Evolutionary conservation across 2,797 vertebrate species (phyloP).

Genomic region (Argya squamiceps): DNA sequence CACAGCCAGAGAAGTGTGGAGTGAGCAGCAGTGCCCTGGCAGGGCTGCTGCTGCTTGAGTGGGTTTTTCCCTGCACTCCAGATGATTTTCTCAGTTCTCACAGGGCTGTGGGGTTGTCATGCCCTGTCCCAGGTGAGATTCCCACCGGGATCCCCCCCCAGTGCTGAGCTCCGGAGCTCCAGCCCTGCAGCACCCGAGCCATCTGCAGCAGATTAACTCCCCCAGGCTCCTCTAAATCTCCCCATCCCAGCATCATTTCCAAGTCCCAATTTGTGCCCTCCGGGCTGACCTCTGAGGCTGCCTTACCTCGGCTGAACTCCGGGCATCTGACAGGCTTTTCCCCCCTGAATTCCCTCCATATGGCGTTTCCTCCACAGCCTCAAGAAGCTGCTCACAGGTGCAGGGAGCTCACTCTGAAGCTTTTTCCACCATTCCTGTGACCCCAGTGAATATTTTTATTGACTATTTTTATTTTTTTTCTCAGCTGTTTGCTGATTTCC

Average conservation of each 20-base stretch:
- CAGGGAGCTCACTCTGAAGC: background rate
- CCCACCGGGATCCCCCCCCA: accelerated
- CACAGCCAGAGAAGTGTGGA: background rate
- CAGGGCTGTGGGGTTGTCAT: accelerated
- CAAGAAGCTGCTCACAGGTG: background rate
- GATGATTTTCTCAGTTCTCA: accelerated
- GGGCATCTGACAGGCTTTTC: background rate
- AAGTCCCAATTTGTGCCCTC: background rate
- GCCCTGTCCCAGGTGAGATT: accelerated
- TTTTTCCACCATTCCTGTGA: background rate
- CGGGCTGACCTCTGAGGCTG: background rate
- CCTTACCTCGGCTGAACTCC: conserved; percentile 1
- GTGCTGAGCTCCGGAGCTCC: background rate
- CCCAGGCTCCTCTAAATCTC: background rate
- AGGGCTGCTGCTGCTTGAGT: background rate
- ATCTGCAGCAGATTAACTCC: conserved; percentile 2
- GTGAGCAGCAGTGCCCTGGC: accelerated
- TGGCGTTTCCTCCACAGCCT: background rate
- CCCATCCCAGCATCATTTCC: background rate
- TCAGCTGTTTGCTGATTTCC: background rate
- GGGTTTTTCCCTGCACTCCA: accelerated
- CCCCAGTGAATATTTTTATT: background rate
- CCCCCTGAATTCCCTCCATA: background rate
- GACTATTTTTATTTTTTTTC: background rate
- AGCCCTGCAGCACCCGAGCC: accelerated